Conservation (phyloP, 2,113 vertebrate genomes). For the Polypterus bichir region DNA sequence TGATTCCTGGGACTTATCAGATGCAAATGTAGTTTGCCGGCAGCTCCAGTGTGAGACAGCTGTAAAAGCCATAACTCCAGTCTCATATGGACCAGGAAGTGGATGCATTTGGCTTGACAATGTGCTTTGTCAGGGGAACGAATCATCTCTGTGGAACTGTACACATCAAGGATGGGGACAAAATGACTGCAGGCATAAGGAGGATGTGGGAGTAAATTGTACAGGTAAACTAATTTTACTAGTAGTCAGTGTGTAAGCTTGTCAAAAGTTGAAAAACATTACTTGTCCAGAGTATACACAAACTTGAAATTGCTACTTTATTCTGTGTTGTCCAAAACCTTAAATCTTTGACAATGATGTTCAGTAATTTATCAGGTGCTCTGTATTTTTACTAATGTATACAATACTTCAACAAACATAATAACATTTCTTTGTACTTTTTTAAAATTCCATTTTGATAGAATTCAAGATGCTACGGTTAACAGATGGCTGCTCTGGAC, state of each 20-base stretch:
- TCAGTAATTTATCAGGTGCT: not conserved
- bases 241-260: too few species aligned
- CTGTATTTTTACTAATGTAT: too few species aligned
- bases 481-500: slow-evolving; percentile 29
- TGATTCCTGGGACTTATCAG: slow-evolving; percentile 42
- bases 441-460: slow-evolving; percentile 2
- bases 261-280: too few species aligned
- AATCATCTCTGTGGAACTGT: slow-evolving; percentile 42
- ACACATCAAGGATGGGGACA: slow-evolving; percentile 28
- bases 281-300: too few species aligned
- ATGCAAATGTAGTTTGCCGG: slow-evolving; percentile 42
- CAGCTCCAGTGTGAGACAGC: slow-evolving; percentile 47
- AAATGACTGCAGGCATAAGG: slow-evolving; percentile 39
- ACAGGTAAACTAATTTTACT: slow-evolving; percentile 20
- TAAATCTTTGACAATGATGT: not conserved
- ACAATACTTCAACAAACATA: too few species aligned
- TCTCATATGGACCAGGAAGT: slow-evolving; percentile 35
- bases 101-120: slow-evolving; percentile 47
- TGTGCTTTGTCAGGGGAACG: slow-evolving; percentile 39
- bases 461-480: slow-evolving; percentile 29
- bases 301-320: too few species aligned
- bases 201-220: slow-evolving; percentile 36
- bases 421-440: not conserved
- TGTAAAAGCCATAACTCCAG: slow-evolving; percentile 31
- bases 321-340: not conserved